Percentiles rank a stretch among this genome's conserved stretches.
phyloP scores from a whole-genome alignment of 2,888 invertebrate species.

The Eupithecia subfuscata region DNA sequence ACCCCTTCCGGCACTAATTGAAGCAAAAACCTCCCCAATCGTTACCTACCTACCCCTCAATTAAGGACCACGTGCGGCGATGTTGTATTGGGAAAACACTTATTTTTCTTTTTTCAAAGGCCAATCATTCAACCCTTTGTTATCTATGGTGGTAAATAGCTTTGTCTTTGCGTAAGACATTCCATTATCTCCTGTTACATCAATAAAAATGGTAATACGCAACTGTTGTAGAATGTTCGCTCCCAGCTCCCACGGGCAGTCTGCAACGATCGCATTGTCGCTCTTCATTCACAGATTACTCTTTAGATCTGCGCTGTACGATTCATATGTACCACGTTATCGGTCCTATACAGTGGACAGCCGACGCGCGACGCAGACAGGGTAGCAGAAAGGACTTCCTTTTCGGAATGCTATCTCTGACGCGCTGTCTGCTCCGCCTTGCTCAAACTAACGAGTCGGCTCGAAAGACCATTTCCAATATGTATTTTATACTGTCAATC shows the following conservation, averaged over 20 bases:
- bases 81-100: neutral
- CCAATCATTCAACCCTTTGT: conserved; percentile 7
- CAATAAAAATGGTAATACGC: neutral
- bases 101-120: neutral
- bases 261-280: neutral
- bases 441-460: neutral
- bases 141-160: neutral
- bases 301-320: neutral
- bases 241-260: neutral
- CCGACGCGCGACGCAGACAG: conserved; percentile 14
- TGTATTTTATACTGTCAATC: conserved; percentile 9
- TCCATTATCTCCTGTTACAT: neutral
- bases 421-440: conserved; percentile 16
- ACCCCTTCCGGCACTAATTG: conserved; percentile 55
- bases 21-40: conserved; percentile 52
- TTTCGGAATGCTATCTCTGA: conserved; percentile 22
- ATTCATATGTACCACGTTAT: conserved; percentile 6
- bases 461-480: conserved; percentile 8
- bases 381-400: conserved; percentile 24
- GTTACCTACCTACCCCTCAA: conserved; percentile 40
- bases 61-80: conserved; percentile 33
- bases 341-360: conserved; percentile 16
- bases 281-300: neutral
- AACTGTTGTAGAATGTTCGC: neutral
- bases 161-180: neutral